These are phyloP conservation scores for Drosophila sulfurigaster DNA, from an alignment of 1,140 invertebrate genomes.

Conservation along the genomic window DNA sequence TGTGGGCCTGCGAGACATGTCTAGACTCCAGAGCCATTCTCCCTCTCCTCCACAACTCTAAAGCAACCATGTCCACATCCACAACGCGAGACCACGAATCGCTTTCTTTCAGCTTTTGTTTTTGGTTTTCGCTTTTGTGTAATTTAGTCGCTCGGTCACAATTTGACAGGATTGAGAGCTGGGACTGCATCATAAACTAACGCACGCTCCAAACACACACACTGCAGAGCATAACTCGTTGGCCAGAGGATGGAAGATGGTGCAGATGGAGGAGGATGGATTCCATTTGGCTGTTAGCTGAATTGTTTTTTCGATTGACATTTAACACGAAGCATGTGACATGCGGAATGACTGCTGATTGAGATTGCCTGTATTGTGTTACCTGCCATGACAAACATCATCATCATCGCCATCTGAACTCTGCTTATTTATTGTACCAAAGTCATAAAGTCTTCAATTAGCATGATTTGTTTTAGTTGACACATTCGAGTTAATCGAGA, in stretches of 20 bases:
- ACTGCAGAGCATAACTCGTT: neutral
- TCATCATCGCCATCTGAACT: neutral
- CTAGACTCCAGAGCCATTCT: neutral
- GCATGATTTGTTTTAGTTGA: neutral
- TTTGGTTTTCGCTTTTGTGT: slow-evolving; percentile 19
- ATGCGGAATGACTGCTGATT: slow-evolving; percentile 26
- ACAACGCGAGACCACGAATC: slow-evolving; percentile 10
- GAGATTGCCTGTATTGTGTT: slow-evolving; percentile 8
- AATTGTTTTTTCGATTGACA: slow-evolving; percentile 35
- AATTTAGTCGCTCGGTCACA: slow-evolving; percentile 32
- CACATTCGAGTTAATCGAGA: neutral
- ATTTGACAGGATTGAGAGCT: slow-evolving; percentile 46
- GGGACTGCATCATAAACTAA: slow-evolving; percentile 32
- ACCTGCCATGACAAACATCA: slow-evolving; percentile 8
- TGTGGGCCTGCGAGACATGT: slow-evolving; percentile 52
- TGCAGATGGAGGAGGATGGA: neutral
- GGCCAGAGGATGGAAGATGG: neutral
- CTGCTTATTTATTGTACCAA: neutral
- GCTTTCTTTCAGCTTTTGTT: slow-evolving; percentile 43
- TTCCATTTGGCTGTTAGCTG: slow-evolving; percentile 18
- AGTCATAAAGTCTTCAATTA: neutral
- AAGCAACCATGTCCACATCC: neutral
- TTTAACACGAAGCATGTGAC: slow-evolving; percentile 22
- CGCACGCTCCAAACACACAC: neutral
- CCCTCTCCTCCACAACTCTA: neutral